phyloP scores from a whole-genome alignment of 2,888 invertebrate species.

The Silvanus unidentatus region DNA sequence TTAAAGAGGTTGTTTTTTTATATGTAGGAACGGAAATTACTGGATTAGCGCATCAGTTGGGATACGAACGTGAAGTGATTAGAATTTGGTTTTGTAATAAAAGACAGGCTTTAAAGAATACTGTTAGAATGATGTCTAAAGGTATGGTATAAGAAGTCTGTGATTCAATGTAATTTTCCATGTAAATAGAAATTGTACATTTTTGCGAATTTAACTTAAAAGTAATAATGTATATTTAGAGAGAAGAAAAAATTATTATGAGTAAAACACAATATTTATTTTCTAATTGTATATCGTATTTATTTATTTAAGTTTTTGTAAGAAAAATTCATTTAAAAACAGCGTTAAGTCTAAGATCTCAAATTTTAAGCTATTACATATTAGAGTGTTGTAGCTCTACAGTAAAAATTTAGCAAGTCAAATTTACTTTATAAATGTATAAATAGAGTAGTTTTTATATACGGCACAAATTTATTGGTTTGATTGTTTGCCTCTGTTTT shows the following conservation, averaged over 20 bases:
- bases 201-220: too few species aligned
- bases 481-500: too few species aligned
- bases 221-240: neutral
- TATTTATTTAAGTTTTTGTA: conserved; percentile 1
- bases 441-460: too few species aligned
- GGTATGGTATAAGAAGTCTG: conserved; percentile 60
- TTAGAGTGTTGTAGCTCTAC: too few species aligned
- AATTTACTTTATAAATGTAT: too few species aligned
- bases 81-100: conserved; percentile 99
- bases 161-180: conserved; percentile 17
- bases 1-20: neutral
- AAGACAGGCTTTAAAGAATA: conserved; percentile 94
- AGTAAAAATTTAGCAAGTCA: too few species aligned
- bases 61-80: conserved; percentile 96
- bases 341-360: too few species aligned
- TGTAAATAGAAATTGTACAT: conserved; percentile 1
- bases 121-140: conserved; percentile 92
- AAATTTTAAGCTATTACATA: too few species aligned
- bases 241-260: too few species aligned
- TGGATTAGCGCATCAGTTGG: conserved; percentile 87
- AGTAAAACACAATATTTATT: neutral
- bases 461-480: too few species aligned
- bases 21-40: conserved; percentile 90
- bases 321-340: too few species aligned
- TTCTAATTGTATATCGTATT: neutral